phyloP scores from a whole-genome alignment of 2,113 vertebrate species.

The Sarotherodon lohbergeri region DNA sequence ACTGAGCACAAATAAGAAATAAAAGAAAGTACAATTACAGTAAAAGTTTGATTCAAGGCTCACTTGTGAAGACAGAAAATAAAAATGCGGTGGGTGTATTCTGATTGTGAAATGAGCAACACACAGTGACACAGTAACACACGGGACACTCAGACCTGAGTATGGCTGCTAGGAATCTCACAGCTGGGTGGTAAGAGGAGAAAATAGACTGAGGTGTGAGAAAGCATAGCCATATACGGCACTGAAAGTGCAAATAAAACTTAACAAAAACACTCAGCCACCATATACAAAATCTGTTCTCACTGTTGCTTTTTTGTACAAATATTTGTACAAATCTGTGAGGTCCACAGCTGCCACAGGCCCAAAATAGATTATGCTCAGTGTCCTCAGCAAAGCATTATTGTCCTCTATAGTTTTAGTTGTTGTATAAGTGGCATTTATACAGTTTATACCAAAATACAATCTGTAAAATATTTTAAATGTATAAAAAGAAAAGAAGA shows the following conservation, averaged over 20 bases:
- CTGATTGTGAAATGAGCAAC: neutral
- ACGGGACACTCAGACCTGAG: neutral
- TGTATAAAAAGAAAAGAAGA: neutral
- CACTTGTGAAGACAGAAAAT: neutral
- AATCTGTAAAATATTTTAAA: neutral
- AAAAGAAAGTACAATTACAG: neutral
- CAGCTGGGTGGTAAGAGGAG: conserved; percentile 8
- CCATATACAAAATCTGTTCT: neutral
- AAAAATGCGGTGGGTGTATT: neutral
- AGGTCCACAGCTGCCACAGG: neutral
- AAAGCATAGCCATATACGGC: neutral
- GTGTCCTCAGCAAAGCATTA: neutral
- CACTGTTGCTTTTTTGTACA: neutral
- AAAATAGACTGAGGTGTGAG: neutral
- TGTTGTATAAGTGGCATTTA: neutral
- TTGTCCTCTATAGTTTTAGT: neutral
- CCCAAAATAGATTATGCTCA: neutral
- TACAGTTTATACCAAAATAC: neutral
- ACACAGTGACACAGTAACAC: conserved; percentile 29
- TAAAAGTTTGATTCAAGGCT: neutral
- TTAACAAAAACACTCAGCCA: neutral
- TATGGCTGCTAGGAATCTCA: conserved; percentile 46
- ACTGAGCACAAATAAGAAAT: neutral
- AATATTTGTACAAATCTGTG: neutral
- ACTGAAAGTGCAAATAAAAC: neutral